phyloP scores from a whole-genome alignment of 2,797 vertebrate genomes.

The Artibeus lituratus region DNA sequence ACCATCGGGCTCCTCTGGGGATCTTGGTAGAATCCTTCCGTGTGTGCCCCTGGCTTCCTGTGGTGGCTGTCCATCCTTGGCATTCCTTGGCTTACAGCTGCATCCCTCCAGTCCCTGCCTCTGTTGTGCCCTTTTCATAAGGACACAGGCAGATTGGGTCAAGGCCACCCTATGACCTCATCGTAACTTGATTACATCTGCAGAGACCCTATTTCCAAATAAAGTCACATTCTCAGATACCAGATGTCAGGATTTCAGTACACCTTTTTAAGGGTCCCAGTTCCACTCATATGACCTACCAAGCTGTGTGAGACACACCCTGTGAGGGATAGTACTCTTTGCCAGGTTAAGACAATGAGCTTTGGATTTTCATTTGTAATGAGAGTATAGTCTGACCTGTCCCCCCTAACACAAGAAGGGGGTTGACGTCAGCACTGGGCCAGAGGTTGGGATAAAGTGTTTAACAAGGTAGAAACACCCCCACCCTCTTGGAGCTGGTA shows the following conservation, averaged over 20 bases:
- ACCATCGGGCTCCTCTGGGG: not conserved
- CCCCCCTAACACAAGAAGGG: not conserved
- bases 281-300: not conserved
- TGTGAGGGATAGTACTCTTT: not conserved
- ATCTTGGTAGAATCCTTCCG: not conserved
- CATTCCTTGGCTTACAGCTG: not conserved
- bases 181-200: not conserved
- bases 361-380: not conserved
- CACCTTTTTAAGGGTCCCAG: not conserved
- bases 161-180: not conserved
- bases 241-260: not conserved
- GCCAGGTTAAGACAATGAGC: not conserved
- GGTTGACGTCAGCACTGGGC: not conserved
- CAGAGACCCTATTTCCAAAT: not conserved
- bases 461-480: not conserved
- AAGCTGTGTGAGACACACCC: not conserved
- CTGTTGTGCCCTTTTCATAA: not conserved
- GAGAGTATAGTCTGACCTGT: not conserved
- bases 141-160: not conserved
- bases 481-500: not conserved
- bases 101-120: not conserved
- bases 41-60: not conserved
- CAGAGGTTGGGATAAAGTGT: not conserved
- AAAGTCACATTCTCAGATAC: not conserved
- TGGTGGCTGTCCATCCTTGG: rapidly evolving